phyloP scores from a whole-genome alignment of 2,797 vertebrate species.

The Amniataba percoides region DNA sequence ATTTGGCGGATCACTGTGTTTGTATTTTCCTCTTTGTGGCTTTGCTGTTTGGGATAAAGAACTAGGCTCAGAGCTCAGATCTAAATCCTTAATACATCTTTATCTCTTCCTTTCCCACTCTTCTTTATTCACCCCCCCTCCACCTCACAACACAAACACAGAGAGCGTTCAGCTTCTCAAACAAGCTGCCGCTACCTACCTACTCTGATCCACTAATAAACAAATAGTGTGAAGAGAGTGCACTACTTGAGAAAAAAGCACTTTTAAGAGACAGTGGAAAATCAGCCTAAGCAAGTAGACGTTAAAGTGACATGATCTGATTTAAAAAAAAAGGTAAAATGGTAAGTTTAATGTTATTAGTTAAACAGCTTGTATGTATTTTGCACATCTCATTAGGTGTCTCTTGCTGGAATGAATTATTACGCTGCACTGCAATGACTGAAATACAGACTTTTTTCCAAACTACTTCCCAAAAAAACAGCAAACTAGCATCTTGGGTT shows the following conservation, averaged over 20 bases:
- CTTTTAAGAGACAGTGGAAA: background rate
- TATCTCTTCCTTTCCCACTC: constrained; percentile 47
- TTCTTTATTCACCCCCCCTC: constrained; percentile 15
- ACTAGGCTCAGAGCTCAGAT: constrained; percentile 33
- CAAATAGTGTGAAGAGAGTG: background rate
- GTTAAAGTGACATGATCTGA: too few species aligned
- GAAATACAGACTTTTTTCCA: background rate
- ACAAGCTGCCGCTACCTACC: constrained; percentile 10
- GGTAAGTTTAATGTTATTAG: background rate
- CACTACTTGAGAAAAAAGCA: background rate
- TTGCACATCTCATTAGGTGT: background rate
- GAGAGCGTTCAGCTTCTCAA: constrained; percentile 7
- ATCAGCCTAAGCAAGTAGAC: background rate
- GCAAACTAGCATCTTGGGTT: too few species aligned
- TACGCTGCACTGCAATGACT: background rate
- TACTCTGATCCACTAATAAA: constrained; percentile 2
- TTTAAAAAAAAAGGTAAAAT: too few species aligned
- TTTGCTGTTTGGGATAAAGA: constrained; percentile 58
- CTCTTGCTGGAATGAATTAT: background rate
- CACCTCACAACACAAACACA: constrained; percentile 19
- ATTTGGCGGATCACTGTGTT: constrained; percentile 20
- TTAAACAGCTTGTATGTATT: too few species aligned
- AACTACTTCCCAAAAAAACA: background rate
- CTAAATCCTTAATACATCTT: constrained; percentile 48
- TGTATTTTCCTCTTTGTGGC: constrained; percentile 39